A percentile compares a stretch with the other conserved stretches of the same genome.
Evolutionary conservation across 92 coral and sea anemone species (phyloP).

Genomic region (Epizoanthus stellaris): DNA sequence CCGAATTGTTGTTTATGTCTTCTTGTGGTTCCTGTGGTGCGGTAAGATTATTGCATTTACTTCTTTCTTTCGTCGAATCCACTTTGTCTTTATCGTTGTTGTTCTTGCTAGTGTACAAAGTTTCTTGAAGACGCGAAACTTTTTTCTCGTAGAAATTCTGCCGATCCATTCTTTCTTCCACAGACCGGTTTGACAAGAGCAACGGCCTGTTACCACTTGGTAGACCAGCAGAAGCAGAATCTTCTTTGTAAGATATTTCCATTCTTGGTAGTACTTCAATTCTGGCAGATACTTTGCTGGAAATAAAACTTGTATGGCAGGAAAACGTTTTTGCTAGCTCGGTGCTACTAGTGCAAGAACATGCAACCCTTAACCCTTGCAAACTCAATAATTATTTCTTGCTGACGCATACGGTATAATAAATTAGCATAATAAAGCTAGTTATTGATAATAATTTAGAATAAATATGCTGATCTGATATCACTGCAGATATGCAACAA

Average conservation of each 20-base stretch:
- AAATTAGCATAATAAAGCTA: constrained; percentile 19
- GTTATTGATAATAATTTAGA: no score
- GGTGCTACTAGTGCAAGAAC: neutral
- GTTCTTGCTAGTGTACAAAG: neutral
- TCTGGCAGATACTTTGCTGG: neutral
- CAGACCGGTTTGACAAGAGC: constrained; percentile 36
- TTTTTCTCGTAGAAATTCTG: constrained; percentile 40
- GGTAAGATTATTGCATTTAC: neutral
- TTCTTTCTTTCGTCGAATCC: neutral
- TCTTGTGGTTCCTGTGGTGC: constrained; percentile 39
- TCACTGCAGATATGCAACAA: no score
- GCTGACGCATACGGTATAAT: neutral
- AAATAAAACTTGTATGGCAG: neutral
- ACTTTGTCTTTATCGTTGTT: neutral
- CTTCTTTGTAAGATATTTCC: constrained; percentile 3
- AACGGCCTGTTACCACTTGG: constrained; percentile 13
- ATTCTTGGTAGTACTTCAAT: neutral
- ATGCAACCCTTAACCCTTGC: neutral
- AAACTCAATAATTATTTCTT: neutral
- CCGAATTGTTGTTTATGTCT: constrained; percentile 11
- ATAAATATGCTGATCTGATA: no score
- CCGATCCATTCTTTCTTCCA: constrained; percentile 35
- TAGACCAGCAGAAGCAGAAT: neutral
- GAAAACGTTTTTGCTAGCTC: neutral
- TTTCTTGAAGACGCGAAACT: constrained; percentile 23